These are phyloP conservation scores for Platycheirus albimanus DNA, from an alignment of 2,888 invertebrate species.

Conservation along the genomic window DNA sequence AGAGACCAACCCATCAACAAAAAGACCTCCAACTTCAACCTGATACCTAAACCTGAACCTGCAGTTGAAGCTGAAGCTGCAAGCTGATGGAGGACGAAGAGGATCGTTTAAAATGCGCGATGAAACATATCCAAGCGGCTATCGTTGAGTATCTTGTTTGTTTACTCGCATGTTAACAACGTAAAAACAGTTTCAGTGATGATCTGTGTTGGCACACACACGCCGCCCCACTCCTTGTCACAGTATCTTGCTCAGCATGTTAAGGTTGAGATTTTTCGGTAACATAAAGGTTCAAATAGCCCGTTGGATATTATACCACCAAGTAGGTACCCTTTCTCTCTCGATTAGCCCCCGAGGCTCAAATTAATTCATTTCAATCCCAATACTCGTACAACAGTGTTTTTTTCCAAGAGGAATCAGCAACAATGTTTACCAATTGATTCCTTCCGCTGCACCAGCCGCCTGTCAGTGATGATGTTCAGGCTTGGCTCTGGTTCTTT, in stretches of 20 bases:
- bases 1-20: constrained; percentile 28
- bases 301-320: no score
- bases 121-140: constrained; percentile 64
- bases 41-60: no score
- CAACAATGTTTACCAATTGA: constrained; percentile 57
- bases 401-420: constrained; percentile 18
- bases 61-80: no score
- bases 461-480: not conserved
- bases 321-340: constrained; percentile 32
- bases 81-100: constrained; percentile 6
- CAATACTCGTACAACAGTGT: not conserved
- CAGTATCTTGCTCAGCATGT: not conserved
- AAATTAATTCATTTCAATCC: constrained; percentile 57
- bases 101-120: constrained; percentile 69
- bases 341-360: constrained; percentile 53
- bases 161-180: constrained; percentile 70
- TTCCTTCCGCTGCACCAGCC: constrained; percentile 48
- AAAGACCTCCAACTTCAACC: constrained; percentile 4
- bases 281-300: constrained; percentile 37
- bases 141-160: constrained; percentile 65
- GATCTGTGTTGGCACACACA: constrained; percentile 36
- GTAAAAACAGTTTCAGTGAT: constrained; percentile 63
- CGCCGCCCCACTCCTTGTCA: not conserved
- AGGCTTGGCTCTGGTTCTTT: not conserved
- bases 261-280: constrained; percentile 43